Conservation (phyloP, 1,140 invertebrate genomes). For the Lutraria rhynchaena region DNA sequence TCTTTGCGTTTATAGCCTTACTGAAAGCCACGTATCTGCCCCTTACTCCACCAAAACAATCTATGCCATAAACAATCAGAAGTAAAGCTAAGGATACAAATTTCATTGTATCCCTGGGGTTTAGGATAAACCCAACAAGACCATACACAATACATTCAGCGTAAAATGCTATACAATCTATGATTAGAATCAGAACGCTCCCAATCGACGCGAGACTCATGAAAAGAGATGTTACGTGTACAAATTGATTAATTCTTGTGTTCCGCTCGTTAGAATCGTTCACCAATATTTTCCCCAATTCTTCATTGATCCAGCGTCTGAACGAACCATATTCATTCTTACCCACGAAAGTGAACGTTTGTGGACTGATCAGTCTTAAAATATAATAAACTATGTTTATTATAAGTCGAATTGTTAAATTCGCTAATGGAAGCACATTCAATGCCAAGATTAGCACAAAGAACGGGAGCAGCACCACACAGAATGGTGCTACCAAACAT, state of each 20-base stretch:
- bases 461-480: neutral
- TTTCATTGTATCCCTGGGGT: neutral
- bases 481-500: conserved; percentile 7
- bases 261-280: neutral
- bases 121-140: conserved; percentile 5
- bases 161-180: conserved; percentile 14
- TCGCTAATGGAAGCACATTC: conserved; percentile 3
- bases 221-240: neutral
- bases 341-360: neutral
- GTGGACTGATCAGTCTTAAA: conserved; percentile 10
- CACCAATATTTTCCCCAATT: neutral
- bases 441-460: neutral
- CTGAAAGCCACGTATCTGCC: conserved; percentile 3
- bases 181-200: neutral
- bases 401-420: conserved; percentile 16
- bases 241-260: conserved; percentile 18
- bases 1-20: conserved; percentile 15
- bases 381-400: conserved; percentile 20
- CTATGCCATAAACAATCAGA: conserved; percentile 9
- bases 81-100: conserved; percentile 20
- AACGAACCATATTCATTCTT: neutral
- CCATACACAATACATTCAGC: conserved; percentile 19
- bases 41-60: conserved; percentile 18
- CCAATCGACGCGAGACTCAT: conserved; percentile 5
- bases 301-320: neutral